Percentiles rank a stretch among this genome's conserved stretches.
Conservation (phyloP, 2,888 invertebrate genomes). For the Lissocephala sabroskyi region DNA sequence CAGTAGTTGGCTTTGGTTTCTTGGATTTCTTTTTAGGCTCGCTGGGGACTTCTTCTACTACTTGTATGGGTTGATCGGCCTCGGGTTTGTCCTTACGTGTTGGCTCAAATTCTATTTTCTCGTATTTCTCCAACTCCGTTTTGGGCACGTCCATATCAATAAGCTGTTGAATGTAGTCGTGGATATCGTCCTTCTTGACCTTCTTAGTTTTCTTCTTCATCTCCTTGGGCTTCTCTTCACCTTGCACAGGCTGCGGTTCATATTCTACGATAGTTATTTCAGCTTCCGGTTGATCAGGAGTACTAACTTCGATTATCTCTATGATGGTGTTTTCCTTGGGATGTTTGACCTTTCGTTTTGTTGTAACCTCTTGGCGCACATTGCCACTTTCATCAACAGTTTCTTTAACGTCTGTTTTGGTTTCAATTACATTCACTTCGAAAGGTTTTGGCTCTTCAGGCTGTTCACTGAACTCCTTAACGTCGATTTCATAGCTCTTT, state of each 20-base stretch:
- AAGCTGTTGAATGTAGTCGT: slow-evolving; percentile 63
- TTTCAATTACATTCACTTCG: slow-evolving; percentile 67
- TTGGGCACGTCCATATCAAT: slow-evolving; percentile 63
- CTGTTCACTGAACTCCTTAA: neutral
- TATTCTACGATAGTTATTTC: slow-evolving; percentile 63
- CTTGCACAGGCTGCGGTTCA: slow-evolving; percentile 57
- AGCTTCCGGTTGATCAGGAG: slow-evolving; percentile 65
- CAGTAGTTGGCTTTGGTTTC: slow-evolving; percentile 53
- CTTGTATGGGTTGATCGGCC: slow-evolving; percentile 35
- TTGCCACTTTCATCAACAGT: slow-evolving; percentile 70
- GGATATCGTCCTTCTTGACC: slow-evolving; percentile 61
- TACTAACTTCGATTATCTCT: slow-evolving; percentile 69
- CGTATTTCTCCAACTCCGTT: slow-evolving; percentile 70
- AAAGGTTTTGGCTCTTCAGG: slow-evolving; percentile 31
- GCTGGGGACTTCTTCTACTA: slow-evolving; percentile 37
- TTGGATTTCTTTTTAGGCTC: slow-evolving; percentile 49
- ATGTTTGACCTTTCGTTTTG: slow-evolving; percentile 71
- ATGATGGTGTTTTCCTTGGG: slow-evolving; percentile 69
- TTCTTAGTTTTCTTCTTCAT: slow-evolving; percentile 67
- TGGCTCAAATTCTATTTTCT: slow-evolving; percentile 69
- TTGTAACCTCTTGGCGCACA: slow-evolving; percentile 69
- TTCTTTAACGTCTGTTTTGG: slow-evolving; percentile 71
- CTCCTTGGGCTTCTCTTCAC: slow-evolving; percentile 61
- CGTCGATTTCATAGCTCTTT: slow-evolving; percentile 23
- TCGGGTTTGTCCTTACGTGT: slow-evolving; percentile 43